Base-by-base conservation (phyloP, 2,888 invertebrate species). In the Apotomis betuletana region DNA sequence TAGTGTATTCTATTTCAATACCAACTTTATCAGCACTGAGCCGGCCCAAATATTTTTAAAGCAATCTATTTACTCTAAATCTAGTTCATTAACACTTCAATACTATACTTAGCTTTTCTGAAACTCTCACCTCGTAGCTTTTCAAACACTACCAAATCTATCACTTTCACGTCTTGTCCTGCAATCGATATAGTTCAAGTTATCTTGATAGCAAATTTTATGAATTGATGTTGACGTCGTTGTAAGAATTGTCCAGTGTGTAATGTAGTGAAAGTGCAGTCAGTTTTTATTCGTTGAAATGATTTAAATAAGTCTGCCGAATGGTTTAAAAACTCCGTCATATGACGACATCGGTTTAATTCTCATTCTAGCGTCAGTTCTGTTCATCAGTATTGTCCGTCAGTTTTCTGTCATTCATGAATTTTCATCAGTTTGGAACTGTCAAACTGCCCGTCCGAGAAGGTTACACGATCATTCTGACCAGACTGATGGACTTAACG, bases 161-260 rank as follows among this genome's bases (percentile, higher is more conserved):
- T 59, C 65, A 70, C 65, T 60, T 67, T 69, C 69, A 69, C 60
- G 27, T 58, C 55, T 55, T 64, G 49, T 67, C 44, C 55, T 55
- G 54, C 58, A 6, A 27, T 63, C 15, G 46, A 55, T 12, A n/a
- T n/a, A 54, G 38, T 70, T 62, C 55, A 70, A 46, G 71, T 67
- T 71, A 57, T 60, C 59, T 54, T 54, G 38, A 52, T 67, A 67
- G 58, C 55, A 71, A 62, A 71, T 61, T 71, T 67, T 71, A 67
- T 67, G 49, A 70, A 55, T 67, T 60, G 60, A 80, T 80, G 79
- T 77, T 79, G 76, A 79, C 77, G 79, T 80, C 80, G 78, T 80
- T 83, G 77, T 82, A 82, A 84, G 79, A 80, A 82, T 81, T 82
- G 79, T 84, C 81, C 81, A 81, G 78, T 80, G 77, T 79, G 76